A percentile compares a stretch with the other conserved stretches of the same genome.
phyloP scores from a whole-genome alignment of 2,888 invertebrate genomes.

The Chrysomela aeneicollis region DNA sequence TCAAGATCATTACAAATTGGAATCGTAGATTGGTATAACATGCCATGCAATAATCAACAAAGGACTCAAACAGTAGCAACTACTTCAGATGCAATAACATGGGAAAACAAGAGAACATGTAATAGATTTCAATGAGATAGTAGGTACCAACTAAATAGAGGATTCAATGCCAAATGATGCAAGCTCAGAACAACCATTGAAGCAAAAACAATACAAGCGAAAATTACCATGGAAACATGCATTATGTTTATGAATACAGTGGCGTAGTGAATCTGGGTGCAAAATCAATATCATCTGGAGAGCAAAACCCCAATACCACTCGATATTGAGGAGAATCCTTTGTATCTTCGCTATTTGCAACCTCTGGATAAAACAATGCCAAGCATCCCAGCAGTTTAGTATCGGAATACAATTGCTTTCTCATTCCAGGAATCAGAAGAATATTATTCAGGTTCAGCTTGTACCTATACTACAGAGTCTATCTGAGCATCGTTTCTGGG shows the following conservation, averaged over 20 bases:
- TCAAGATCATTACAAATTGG: too few species aligned
- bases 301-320: too few species aligned
- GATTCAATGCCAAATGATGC: slow-evolving; percentile 60
- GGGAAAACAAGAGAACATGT: slow-evolving; percentile 55
- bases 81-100: slow-evolving; percentile 44
- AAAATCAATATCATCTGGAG: too few species aligned
- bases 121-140: slow-evolving; percentile 54
- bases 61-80: slow-evolving; percentile 23
- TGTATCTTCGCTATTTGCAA: too few species aligned
- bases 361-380: too few species aligned
- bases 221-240: slow-evolving; percentile 43
- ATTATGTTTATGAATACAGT: slow-evolving; percentile 47
- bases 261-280: slow-evolving; percentile 44
- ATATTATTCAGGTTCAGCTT: too few species aligned
- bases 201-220: slow-evolving; percentile 50
- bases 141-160: slow-evolving; percentile 48
- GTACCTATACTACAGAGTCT: too few species aligned
- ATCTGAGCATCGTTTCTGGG: too few species aligned
- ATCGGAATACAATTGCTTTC: too few species aligned
- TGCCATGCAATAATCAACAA: slow-evolving; percentile 16
- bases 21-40: not conserved
- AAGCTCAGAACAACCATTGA: slow-evolving; percentile 41
- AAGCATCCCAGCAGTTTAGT: too few species aligned
- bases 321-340: too few species aligned
- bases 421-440: too few species aligned